Evolutionary conservation across 2,888 invertebrate species (phyloP), one percentile per base, ranked within the genome.

Genomic region (Sisyra nigra): DNA sequence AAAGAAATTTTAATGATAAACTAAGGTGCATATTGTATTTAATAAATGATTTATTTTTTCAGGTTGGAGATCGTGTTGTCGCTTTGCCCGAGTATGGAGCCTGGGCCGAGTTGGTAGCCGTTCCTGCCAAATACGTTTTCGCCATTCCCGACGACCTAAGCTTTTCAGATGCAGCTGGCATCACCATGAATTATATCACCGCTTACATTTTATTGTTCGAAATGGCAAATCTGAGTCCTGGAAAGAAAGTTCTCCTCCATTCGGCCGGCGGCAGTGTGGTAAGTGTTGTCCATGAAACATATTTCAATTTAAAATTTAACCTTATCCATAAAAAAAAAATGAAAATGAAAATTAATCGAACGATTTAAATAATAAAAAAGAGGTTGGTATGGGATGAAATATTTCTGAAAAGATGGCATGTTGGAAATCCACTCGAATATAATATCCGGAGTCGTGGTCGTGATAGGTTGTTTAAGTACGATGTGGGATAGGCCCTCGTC

Each of bases 261-360:
- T 86, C 86, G 29, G 85, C 84, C 52, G 88, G 86, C 29, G 89
- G 89, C 46, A 87, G 86, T 47, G 85, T 89, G 71, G 88, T 83
- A 65, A 79, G 85, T 77, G 47, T n/a, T 29, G 14, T 11, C 10
- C 11, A 34, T n/a, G 11, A 24, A 24, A 24, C 24, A 7, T 24
- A 24, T 24, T 24, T 24, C 24, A 24, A 24, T 24, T 5, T 3
- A 24, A 24, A 24, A 24, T 24, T 24, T 24, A 24, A 5, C 24
- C 24, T 24, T 5, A 24, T 7, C 24, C 5, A 3, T 7, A 7
- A 7, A 7, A 7, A 24, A 24, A 24, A 24, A 24, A 24, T 3
- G 24, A n/a, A n/a, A n/a, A 24, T 24, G 24, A 24, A 24, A 24
- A 24, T 24, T 24, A 24, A 24, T 24, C 24, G 24, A 24, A 24